Evolutionary conservation across 2,888 invertebrate genomes (phyloP), one percentile per base, ranked within the genome.

Genomic region (Orthonychiurus folsomi): DNA sequence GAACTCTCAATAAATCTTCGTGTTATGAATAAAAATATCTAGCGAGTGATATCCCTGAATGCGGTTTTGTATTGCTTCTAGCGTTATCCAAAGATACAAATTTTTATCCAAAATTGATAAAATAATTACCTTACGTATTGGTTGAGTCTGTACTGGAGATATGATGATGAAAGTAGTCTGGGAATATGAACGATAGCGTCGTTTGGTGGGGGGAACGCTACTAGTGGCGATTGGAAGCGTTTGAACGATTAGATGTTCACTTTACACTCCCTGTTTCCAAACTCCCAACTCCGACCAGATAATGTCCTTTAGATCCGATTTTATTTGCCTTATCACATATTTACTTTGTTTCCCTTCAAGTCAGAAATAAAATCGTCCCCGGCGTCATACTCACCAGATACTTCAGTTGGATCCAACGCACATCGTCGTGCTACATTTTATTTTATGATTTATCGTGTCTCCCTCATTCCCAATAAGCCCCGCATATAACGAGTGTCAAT

Each of bases 51-150:
- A n/a, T n/a, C n/a, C n/a, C n/a, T n/a, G n/a, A n/a, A n/a, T 37
- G 15, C 37, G 37, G 37, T 37, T 15, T 9, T n/a, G n/a, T n/a
- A 15, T 9, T 5, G 37, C 37, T 37, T 37, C 37, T 37, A 37
- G 37, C 37, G 37, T 37, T 37, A 37, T 37, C 37, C 37, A 37
- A 37, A 37, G 37, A 37, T 37, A 37, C 37, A 37, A 37, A 37
- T 37, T 37, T 37, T 66, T 64, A 64, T 66, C 64, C 66, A 68
- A 64, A 68, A 64, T 62, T 59, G 68, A 68, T 68, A 68, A 68
- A 68, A 68, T 68, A 66, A 68, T 68, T 68, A 68, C 68, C 68
- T 68, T 37, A 37, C 15, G 15, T 37, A 37, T 37, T 37, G 15
- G 5, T 37, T 5, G 37, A 15, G 37, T 37, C 15, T 37, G 37